Evolutionary conservation across 1,140 invertebrate species (phyloP).

Genomic region (Cydia splendana): DNA sequence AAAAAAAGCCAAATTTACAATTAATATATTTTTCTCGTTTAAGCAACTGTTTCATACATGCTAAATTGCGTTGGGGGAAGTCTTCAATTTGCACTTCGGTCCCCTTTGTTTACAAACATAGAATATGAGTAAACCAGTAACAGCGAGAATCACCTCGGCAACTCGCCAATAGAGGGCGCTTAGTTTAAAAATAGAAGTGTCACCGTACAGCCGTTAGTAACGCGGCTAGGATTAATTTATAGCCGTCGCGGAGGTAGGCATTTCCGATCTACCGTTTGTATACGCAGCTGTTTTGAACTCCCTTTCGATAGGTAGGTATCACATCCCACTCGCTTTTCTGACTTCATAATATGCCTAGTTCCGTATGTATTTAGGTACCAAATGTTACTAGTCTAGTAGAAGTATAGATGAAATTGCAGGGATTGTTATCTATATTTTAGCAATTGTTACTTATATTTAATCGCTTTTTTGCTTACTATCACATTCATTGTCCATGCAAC

Average conservation of each 20-base stretch:
- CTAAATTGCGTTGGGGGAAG: neutral
- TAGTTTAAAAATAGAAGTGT: constrained; percentile 66
- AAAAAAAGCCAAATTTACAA: no score
- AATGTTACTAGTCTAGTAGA: no score
- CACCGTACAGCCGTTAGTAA: constrained; percentile 46
- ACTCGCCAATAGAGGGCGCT: constrained; percentile 75
- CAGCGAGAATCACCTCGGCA: constrained; percentile 61
- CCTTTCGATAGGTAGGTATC: neutral
- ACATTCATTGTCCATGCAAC: no score
- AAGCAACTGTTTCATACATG: neutral
- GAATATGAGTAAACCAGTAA: constrained; percentile 68
- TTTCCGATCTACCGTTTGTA: constrained; percentile 64
- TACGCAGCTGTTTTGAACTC: constrained; percentile 17
- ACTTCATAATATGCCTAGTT: neutral
- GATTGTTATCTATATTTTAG: no score
- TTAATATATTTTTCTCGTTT: neutral
- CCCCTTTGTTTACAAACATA: constrained; percentile 74
- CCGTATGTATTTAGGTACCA: no score
- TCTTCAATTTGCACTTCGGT: constrained; percentile 39
- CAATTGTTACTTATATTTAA: no score
- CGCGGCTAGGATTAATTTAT: constrained; percentile 52
- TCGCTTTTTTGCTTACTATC: no score
- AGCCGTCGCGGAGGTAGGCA: constrained; percentile 55
- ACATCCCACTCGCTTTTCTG: neutral
- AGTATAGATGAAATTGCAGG: no score